phyloP scores from a whole-genome alignment of 2,888 invertebrate species.

The Sphaerophoria taeniata region DNA sequence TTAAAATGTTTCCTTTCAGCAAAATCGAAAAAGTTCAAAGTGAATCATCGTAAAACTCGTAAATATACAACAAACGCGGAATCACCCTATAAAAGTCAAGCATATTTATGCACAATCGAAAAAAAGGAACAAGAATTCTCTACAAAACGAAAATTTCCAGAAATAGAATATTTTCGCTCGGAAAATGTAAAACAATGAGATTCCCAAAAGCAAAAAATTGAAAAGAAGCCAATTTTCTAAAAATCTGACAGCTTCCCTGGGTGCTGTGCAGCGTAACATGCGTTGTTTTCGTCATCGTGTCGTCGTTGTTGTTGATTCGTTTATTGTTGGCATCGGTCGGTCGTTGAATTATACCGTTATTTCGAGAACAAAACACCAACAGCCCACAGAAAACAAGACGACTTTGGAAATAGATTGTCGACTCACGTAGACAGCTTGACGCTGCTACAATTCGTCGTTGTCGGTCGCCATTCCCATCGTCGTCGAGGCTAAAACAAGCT shows the following conservation, averaged over 20 bases:
- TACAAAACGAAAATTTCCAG: neutral
- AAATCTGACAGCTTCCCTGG: slow-evolving; percentile 43
- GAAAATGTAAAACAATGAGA: slow-evolving; percentile 64
- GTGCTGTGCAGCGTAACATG: slow-evolving; percentile 28
- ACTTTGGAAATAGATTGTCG: slow-evolving; percentile 50
- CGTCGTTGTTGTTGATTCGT: neutral
- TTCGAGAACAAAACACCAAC: slow-evolving; percentile 31
- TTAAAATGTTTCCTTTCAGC: slow-evolving; percentile 15
- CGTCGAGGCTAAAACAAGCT: slow-evolving; percentile 4
- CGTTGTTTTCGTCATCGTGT: neutral
- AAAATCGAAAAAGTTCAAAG: slow-evolving; percentile 50
- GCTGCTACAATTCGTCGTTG: slow-evolving; percentile 60
- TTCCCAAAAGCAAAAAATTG: slow-evolving; percentile 47
- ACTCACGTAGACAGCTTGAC: slow-evolving; percentile 74
- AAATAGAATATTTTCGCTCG: slow-evolving; percentile 49
- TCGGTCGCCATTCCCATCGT: slow-evolving; percentile 46
- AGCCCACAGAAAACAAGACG: neutral
- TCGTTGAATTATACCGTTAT: slow-evolving; percentile 14
- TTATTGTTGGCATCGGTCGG: too few relatives aligned
- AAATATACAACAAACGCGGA: slow-evolving; percentile 48
- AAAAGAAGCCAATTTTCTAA: slow-evolving; percentile 64
- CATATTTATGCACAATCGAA: slow-evolving; percentile 32
- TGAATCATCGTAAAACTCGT: slow-evolving; percentile 41
- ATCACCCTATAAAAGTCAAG: slow-evolving; percentile 57
- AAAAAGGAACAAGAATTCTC: neutral